Evolutionary conservation across 1,140 invertebrate species (phyloP), one percentile per base, ranked within the genome.

Genomic region (Drosophila melanica): DNA sequence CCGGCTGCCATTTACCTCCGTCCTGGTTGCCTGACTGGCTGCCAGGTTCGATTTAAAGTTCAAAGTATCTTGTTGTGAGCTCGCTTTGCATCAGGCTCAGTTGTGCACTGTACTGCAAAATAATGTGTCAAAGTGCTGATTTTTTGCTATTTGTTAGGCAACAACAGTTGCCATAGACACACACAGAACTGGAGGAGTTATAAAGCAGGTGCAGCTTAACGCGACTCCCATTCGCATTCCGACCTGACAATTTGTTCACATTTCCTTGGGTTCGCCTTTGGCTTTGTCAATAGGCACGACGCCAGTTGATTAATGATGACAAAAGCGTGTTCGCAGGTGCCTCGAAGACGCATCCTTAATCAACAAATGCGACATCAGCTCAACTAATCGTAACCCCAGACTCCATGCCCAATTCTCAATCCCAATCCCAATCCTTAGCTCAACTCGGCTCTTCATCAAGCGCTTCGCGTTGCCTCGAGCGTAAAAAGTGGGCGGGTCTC

Each of bases 221-320:
- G n/a, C 14, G 37, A 11, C 50, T 1, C 18, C 23, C 41, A 35
- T 68, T 42, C n/a, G 18, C 57, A 53, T 53, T 65, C 12, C 50
- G 60, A 39, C 70, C 66, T 53, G 64, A 57, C 81, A 86, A 85
- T 76, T 86, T 86, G 75, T 54, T 59, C 54, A 71, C 81, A 85
- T 86, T 75, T 55, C 70, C 72, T 27, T 75, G 20, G 14, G 30
- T n/a, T 9, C 11, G n/a, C 7, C 30, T 35, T 18, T 79, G 75
- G 67, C 78, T 87, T 77, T 79, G 82, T 82, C 75, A 65, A 82
- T 87, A 72, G 71, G 75, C 75, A 76, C 69, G 82, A 65, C 68
- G 75, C 57, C 82, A 79, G 79, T 77, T 86, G 82, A 86, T 86
- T 86, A 86, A 86, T 87, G 82, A 86, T 82, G 79, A 87, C 82